These are phyloP conservation scores for Sminthurinus aureus DNA, from an alignment of 2,888 invertebrate genomes.

Conservation along the genomic window DNA sequence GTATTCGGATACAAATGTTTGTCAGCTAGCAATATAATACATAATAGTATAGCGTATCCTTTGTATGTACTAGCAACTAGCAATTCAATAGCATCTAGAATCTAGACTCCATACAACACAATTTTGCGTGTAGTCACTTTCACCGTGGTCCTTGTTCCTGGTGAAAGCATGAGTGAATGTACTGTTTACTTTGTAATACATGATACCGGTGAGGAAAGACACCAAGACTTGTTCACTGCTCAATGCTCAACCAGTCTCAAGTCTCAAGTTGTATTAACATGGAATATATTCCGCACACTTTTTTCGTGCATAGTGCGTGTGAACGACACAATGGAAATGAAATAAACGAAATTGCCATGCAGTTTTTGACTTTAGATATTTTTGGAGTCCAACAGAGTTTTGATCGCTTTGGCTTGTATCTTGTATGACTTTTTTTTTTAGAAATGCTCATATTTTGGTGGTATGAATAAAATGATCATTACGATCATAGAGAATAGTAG, in stretches of 20 bases:
- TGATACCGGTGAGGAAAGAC: neutral
- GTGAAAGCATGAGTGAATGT: no score
- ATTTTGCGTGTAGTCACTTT: no score
- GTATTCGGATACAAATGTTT: no score
- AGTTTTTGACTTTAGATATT: slow-evolving; percentile 5
- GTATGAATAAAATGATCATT: neutral
- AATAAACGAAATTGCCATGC: slow-evolving; percentile 31
- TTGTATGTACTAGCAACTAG: no score
- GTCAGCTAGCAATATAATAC: no score
- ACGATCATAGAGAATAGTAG: neutral
- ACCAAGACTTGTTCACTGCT: neutral
- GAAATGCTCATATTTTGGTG: neutral
- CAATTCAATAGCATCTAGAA: no score
- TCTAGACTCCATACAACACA: no score
- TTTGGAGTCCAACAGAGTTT: slow-evolving; percentile 13
- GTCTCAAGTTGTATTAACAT: no score
- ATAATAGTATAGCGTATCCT: no score
- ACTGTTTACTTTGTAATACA: no score
- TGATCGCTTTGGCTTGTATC: neutral
- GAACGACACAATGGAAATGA: slow-evolving; percentile 30
- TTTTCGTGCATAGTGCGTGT: slow-evolving; percentile 30
- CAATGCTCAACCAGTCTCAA: neutral
- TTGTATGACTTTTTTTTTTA: neutral
- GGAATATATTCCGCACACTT: neutral
- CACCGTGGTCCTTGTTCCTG: no score